Evolutionary conservation across 2,888 invertebrate species (phyloP).

Genomic region (Boloria selene): DNA sequence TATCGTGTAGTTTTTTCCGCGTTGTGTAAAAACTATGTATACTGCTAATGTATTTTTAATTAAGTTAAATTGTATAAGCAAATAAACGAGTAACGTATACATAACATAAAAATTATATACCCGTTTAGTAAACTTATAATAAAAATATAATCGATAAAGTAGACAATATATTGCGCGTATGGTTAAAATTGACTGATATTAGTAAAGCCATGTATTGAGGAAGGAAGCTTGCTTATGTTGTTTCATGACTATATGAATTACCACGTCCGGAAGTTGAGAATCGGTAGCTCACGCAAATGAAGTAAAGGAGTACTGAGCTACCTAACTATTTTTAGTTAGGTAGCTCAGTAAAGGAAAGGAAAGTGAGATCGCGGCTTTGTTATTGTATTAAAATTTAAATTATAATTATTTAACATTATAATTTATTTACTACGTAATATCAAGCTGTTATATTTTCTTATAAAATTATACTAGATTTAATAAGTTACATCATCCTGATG

Average conservation of each 20-base stretch:
- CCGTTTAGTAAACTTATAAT: too few relatives aligned
- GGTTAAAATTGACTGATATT: neutral
- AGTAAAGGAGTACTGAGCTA: conserved; percentile 10
- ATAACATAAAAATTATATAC: too few relatives aligned
- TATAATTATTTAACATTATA: neutral
- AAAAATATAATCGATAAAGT: too few relatives aligned
- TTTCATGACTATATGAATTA: conserved; percentile 27
- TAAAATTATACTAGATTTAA: too few relatives aligned
- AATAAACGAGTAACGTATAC: too few relatives aligned
- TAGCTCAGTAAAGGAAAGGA: conserved; percentile 8
- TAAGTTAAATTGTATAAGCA: too few relatives aligned
- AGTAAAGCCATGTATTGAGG: conserved; percentile 7
- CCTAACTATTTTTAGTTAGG: too few relatives aligned
- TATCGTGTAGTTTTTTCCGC: too few relatives aligned
- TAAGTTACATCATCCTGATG: too few relatives aligned
- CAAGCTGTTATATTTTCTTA: neutral
- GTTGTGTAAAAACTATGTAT: too few relatives aligned
- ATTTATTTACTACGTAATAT: neutral
- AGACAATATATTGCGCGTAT: too few relatives aligned
- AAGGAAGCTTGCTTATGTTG: conserved; percentile 19
- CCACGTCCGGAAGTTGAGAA: conserved; percentile 23
- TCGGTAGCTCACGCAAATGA: conserved; percentile 25
- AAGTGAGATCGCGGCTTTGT: conserved; percentile 5
- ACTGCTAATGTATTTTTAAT: too few relatives aligned
- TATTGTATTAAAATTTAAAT: neutral